phyloP scores from a whole-genome alignment of 2,888 invertebrate species.

The Leptinotarsa juncta region DNA sequence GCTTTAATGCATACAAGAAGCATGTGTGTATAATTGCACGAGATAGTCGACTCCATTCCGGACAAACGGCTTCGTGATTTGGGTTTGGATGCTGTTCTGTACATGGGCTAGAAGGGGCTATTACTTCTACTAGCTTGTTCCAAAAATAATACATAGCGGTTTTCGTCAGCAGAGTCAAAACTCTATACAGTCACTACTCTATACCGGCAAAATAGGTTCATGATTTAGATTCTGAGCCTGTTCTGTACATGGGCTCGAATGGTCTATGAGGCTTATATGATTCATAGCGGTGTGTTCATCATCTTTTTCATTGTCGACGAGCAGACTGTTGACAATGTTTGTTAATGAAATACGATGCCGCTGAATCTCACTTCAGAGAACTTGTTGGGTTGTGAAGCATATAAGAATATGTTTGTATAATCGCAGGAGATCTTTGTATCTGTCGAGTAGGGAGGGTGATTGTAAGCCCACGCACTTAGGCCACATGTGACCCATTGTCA shows the following conservation, averaged over 20 bases:
- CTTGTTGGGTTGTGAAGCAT: constrained; percentile 41
- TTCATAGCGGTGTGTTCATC: constrained; percentile 42
- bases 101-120: background rate
- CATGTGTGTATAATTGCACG: background rate
- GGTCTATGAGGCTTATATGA: constrained; percentile 14
- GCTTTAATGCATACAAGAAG: constrained; percentile 41
- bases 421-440: background rate
- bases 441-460: too few species aligned
- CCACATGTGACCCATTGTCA: too few species aligned
- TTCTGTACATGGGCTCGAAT: too few species aligned
- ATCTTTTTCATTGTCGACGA: constrained; percentile 37
- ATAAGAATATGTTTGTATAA: constrained; percentile 27
- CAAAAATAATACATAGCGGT: too few species aligned
- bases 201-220: too few species aligned
- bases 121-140: too few species aligned
- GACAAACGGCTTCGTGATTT: background rate
- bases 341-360: constrained; percentile 41
- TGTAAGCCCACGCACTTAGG: too few species aligned
- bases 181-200: too few species aligned
- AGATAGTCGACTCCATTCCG: background rate
- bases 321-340: constrained; percentile 42
- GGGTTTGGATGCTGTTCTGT: background rate
- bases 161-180: too few species aligned
- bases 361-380: constrained; percentile 41
- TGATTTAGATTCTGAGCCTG: too few species aligned